phyloP scores from a whole-genome alignment of 2,888 invertebrate species.

The Terebella lapidaria region DNA sequence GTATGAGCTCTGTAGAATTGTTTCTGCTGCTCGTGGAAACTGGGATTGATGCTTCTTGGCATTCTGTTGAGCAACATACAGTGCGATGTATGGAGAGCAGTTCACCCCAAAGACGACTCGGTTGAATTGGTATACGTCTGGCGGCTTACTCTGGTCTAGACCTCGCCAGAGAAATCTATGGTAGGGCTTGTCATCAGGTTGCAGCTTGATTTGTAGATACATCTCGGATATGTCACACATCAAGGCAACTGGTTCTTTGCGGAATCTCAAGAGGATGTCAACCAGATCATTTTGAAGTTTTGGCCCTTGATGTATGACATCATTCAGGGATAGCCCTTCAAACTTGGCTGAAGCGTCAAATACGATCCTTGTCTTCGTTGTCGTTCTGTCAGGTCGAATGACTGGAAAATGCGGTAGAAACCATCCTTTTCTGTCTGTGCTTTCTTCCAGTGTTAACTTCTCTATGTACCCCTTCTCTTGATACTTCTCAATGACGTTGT shows the following conservation, averaged over 20 bases:
- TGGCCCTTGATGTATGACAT: conserved; percentile 28
- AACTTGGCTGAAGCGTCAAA: conserved; percentile 11
- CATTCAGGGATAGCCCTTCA: not conserved
- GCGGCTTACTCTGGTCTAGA: not conserved
- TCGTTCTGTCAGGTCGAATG: conserved; percentile 10
- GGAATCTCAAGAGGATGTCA: conserved; percentile 15
- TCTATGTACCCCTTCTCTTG: conserved; percentile 18
- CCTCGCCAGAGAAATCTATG: no score
- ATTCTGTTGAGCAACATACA: conserved; percentile 22
- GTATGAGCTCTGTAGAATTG: no score
- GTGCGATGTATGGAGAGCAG: conserved; percentile 26
- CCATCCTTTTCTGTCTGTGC: conserved; percentile 10
- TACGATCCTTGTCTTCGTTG: no score
- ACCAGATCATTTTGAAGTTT: no score
- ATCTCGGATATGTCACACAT: no score
- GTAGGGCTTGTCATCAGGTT: conserved; percentile 6
- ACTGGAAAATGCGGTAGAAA: conserved; percentile 25
- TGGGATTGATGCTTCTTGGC: no score
- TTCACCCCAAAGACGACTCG: conserved; percentile 25
- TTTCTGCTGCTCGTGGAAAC: conserved; percentile 21
- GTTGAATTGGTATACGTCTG: conserved; percentile 20
- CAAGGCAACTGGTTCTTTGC: conserved; percentile 8
- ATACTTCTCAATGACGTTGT: conserved; percentile 18
- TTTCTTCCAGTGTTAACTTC: conserved; percentile 5
- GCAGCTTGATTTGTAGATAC: conserved; percentile 7